Evolutionary conservation across 2,797 vertebrate genomes (phyloP), one percentile per base, ranked within the genome.

Genomic region (Urocyon cinereoargenteus): DNA sequence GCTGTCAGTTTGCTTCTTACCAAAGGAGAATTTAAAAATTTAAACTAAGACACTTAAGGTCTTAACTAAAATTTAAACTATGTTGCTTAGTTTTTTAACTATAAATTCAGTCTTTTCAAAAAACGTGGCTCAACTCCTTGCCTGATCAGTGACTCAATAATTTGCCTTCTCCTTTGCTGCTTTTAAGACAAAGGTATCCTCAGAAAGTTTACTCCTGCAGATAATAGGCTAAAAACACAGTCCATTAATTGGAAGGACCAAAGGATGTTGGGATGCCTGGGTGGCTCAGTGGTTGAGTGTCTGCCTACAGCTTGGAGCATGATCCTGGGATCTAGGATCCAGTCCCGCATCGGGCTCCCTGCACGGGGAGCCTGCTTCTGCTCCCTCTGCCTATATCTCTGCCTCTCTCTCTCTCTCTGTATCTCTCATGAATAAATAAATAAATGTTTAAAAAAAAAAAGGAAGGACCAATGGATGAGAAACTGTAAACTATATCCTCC

Each of bases 21-120:
- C 22, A 93, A 68, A 81, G 10, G n/a, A 86, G 2, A 28, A 13
- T 75, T 94, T 66, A 84, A 86, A 86, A 61, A 55, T 34, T 72
- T 57, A 90, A 64, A 95, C 10, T 22, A 53, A 18, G 24, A 34
- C 0, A 1, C 13, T 73, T n/a, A 13, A 10, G 4, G 72, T 94
- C 89, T 90, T 92, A 90, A 78, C 6, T 53, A 90, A 86, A 66
- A 61, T 31, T 72, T 62, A 90, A 64, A 95, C 10, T 22, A 53
- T 18, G 19, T 51, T 2, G 5, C 15, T 73, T 49, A 13, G 16
- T 4, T 78, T 96, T 94, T 90, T 84, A 91, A 83, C 11, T 34
- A 92, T 83, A 91, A 66, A 70, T 82, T 87, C n/a, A 45, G 19
- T 90, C 66, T 90, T 93, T 82, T 51, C 81, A 79, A 97, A 94